Evolutionary conservation across 2,113 vertebrate species (phyloP), one percentile per base, ranked within the genome.

Genomic region (Dendropsophus ebraccatus): DNA sequence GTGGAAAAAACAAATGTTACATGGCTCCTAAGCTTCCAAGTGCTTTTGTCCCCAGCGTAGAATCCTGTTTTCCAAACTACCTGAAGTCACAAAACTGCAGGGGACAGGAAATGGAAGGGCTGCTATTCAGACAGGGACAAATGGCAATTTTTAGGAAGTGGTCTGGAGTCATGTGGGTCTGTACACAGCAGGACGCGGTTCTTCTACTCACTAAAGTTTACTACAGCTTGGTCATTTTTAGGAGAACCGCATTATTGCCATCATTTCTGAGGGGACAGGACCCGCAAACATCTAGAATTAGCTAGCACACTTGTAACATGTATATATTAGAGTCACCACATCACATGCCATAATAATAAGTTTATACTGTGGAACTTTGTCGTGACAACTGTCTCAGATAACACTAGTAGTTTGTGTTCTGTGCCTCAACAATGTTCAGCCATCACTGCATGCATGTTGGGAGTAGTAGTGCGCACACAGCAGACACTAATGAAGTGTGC

Each of bases 281-380:
- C 49, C 25, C 16, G 65, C 21, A 54, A 10, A 58, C 81, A 74
- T 28, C 49, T 54, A 67, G 81, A 83, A 30, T 72, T 83, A 13
- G n/a, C 69, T 82, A 82, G n/a, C 30, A 82, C 0, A 67, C 50
- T 65, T 25, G 78, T 67, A 5, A 12, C 10, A 50, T 50, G 10
- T 41, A 41, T 41, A 41, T 41, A 41, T 41, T 41, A 41, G 3
- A 41, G 8, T 41, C 41, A 41, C 41, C 8, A 41, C 41, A 41
- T 41, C 8, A 41, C 8, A 8, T 3, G 8, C 41, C 3, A 41
- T 41, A 41, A 41, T 41, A 41, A 8, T 5, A 41, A 41, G 8
- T 5, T 5, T 41, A 41, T 41, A 41, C 41, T 41, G 41, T 41
- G 41, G 41, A 41, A 41, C 41, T 41, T 41, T 5, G 41, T 41